Conservation (phyloP, 2,113 vertebrate species). For the Labrus mixtus region DNA sequence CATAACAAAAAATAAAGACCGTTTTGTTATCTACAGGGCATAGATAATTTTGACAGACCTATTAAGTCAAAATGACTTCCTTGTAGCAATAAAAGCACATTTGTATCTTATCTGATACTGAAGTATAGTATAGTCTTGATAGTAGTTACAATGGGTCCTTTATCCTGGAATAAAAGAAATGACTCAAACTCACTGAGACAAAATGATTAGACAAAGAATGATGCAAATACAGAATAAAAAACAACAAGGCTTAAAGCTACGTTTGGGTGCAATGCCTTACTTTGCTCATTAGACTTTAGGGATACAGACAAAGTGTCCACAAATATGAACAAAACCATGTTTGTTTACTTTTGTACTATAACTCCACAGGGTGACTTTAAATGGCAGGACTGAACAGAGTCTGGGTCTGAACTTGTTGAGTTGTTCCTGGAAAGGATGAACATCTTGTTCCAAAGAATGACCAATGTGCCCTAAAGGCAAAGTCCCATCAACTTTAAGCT, state of each 20-base stretch:
- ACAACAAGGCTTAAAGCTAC: neutral
- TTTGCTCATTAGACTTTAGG: neutral
- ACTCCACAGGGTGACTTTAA: neutral
- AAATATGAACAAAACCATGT: neutral
- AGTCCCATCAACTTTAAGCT: too few species aligned
- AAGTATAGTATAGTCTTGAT: neutral
- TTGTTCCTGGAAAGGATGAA: too few species aligned
- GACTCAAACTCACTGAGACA: neutral
- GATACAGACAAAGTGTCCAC: neutral
- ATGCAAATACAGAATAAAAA: neutral
- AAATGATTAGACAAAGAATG: neutral
- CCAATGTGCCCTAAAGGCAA: too few species aligned
- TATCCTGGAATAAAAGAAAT: neutral
- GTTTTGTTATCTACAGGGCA: neutral
- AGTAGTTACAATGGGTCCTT: neutral
- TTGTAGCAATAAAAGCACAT: neutral
- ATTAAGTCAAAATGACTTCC: neutral
- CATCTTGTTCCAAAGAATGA: too few species aligned
- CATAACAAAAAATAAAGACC: neutral
- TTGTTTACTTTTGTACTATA: constrained; percentile 10
- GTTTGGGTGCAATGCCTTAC: neutral
- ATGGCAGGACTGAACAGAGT: neutral
- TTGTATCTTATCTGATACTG: neutral
- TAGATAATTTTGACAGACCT: neutral
- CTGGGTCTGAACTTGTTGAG: too few species aligned